Evolutionary conservation across 2,797 vertebrate species (phyloP), one percentile per base, ranked within the genome.

Genomic region (Muscicapa striata): DNA sequence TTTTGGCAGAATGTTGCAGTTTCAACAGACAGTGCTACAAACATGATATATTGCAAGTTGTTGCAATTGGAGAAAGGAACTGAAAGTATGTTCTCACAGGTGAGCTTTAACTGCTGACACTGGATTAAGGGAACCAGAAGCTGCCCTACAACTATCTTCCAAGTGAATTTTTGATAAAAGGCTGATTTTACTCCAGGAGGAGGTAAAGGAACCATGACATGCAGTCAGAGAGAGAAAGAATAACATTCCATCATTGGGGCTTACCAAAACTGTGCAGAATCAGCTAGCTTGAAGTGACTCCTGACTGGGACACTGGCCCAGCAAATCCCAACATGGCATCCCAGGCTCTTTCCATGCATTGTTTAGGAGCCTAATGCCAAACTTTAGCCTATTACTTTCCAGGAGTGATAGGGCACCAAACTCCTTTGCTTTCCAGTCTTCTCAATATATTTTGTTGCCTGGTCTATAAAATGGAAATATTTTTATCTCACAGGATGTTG

Each of bases 291-390:
- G 30, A 69, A 88, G 30, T 49, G 43, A 68, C 19, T 91, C 38
- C 49, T 85, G 38, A 58, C 34, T n/a, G 21, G 11, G 10, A 58
- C 13, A 14, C 19, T 27, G 48, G 48, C 48, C 48, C 48, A 49
- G 48, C 48, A 49, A 49, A 49, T 36, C 15, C 14, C 32, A 55
- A 0, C 0, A 0, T 27, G 30, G 49, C 32, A 58, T 40, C 3
- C 3, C 43, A 81, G 43, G 13, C 17, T 64, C 20, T 43, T 92
- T 72, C 58, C 20, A 32, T 27, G 40, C 20, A 11, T 22, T 72
- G 5, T 68, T 81, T 72, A 66, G 59, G 10, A 73, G 3, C 22
- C 49, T 78, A 86, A 36, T 57, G 32, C 10, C 58, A 68, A 63
- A 80, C 15, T 48, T 74, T n/a, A 32, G 14, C 63, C 54, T 92